A percentile compares a stretch with the other conserved stretches of the same genome.
Conservation (phyloP, 1,140 invertebrate genomes). For the Gryllus bimaculatus region DNA sequence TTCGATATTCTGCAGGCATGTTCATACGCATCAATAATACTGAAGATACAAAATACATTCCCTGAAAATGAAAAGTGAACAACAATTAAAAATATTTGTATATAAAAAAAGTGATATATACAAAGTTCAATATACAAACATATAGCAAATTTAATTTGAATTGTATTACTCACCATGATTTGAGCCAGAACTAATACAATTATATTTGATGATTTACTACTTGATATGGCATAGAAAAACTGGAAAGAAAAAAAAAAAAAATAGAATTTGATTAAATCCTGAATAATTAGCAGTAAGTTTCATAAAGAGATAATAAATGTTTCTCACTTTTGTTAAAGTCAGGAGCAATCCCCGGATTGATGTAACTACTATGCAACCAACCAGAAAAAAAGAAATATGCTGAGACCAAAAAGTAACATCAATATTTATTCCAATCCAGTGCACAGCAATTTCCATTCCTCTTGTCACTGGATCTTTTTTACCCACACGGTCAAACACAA, state of each 20-base stretch:
- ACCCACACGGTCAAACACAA: constrained; percentile 96
- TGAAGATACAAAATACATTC: constrained; percentile 99
- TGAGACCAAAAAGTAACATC: constrained; percentile 99
- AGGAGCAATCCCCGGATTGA: constrained; percentile 93
- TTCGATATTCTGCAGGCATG: constrained; percentile 95
- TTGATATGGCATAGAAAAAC: constrained; percentile 99
- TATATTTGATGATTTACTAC: constrained; percentile 96
- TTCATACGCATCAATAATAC: constrained; percentile 98
- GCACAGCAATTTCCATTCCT: constrained; percentile 92
- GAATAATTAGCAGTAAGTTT: neutral
- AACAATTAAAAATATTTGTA: neutral
- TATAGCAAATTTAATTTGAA: neutral
- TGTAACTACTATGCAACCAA: constrained; percentile 97
- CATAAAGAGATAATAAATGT: neutral
- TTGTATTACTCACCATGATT: constrained; percentile 71
- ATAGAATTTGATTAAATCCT: neutral
- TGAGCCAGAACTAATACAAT: constrained; percentile 95
- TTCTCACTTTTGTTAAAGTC: constrained; percentile 87
- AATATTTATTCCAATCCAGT: constrained; percentile 93
- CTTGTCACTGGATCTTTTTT: constrained; percentile 97
- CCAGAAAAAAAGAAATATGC: constrained; percentile 92
- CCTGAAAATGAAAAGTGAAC: constrained; percentile 42
- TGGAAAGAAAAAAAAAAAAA: constrained; percentile 45
- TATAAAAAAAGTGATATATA: neutral
- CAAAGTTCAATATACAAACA: neutral